Percentiles rank a stretch among this genome's conserved stretches.
These are phyloP conservation scores for Rhabdomys dilectus DNA, from an alignment of 2,113 vertebrate species.

Conservation along the genomic window DNA sequence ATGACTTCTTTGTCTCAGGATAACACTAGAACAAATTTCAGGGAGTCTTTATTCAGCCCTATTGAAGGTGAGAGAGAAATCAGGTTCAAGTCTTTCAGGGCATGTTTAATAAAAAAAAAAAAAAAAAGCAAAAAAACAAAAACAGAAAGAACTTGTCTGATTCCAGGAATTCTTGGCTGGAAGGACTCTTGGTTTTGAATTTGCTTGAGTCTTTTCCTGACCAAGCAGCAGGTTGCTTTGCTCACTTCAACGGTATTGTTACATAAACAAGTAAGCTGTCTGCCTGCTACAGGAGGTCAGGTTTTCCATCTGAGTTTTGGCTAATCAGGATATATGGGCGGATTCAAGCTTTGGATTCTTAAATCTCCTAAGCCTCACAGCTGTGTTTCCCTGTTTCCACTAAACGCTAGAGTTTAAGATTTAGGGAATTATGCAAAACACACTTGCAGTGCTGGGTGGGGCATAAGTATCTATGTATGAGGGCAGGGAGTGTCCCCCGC, in stretches of 20 bases:
- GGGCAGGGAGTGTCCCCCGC: too few species aligned
- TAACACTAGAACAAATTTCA: not conserved
- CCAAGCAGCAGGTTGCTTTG: constrained; percentile 26
- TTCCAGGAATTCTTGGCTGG: constrained; percentile 56
- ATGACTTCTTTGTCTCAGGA: constrained; percentile 12
- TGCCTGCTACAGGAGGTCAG: constrained; percentile 45
- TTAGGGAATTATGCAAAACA: constrained; percentile 70
- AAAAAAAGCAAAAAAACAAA: not conserved
- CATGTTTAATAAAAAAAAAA: not conserved
- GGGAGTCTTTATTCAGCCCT: not conserved
- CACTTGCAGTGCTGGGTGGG: not conserved
- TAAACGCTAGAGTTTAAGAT: constrained; percentile 43
- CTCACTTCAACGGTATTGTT: constrained; percentile 35
- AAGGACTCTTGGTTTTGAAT: constrained; percentile 40
- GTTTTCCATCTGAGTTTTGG: constrained; percentile 63
- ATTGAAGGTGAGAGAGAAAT: not conserved
- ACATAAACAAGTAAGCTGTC: constrained; percentile 62
- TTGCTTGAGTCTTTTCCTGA: constrained; percentile 8
- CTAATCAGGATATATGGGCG: constrained; percentile 7
- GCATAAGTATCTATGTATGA: not conserved
- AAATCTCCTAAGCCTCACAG: constrained; percentile 53
- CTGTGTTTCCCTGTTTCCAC: constrained; percentile 61
- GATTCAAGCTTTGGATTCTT: constrained; percentile 53
- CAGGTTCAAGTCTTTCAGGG: not conserved
- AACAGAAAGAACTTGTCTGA: not conserved